phyloP scores from a whole-genome alignment of 2,888 invertebrate genomes.

The Byasa hedistus region DNA sequence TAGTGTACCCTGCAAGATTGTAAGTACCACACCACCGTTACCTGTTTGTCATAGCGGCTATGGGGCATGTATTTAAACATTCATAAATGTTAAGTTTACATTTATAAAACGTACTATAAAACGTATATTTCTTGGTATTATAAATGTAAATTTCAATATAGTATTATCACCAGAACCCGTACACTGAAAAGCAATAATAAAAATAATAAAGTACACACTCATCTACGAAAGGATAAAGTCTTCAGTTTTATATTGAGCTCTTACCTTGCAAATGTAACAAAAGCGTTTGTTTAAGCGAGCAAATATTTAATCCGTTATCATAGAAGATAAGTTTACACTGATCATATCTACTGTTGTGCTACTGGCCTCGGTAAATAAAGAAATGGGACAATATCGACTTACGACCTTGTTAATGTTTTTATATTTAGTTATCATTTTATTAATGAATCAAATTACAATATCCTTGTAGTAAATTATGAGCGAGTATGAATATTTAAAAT shows the following conservation, averaged over 20 bases:
- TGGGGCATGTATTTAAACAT: background rate
- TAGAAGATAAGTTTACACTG: slow-evolving; percentile 8
- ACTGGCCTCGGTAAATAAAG: slow-evolving; percentile 24
- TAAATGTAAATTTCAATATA: background rate
- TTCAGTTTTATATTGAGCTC: slow-evolving; percentile 1
- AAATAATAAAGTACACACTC: background rate
- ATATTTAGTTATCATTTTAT: background rate
- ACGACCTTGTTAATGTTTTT: slow-evolving; percentile 10
- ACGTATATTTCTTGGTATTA: background rate
- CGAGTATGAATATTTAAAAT: no score
- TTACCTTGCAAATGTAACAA: slow-evolving; percentile 14
- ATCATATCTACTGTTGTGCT: slow-evolving; percentile 23
- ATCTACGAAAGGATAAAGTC: background rate
- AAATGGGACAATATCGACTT: slow-evolving; percentile 13
- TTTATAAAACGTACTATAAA: background rate
- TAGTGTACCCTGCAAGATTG: no score
- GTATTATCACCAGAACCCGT: no score
- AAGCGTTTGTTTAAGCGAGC: slow-evolving; percentile 15
- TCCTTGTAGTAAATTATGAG: background rate
- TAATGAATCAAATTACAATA: background rate
- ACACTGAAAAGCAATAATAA: background rate
- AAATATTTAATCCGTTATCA: slow-evolving; percentile 27
- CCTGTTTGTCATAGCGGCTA: background rate
- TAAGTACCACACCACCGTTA: background rate
- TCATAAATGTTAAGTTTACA: background rate